These are phyloP conservation scores for Stegastes partitus DNA, from an alignment of 2,113 vertebrate genomes.

Conservation along the genomic window DNA sequence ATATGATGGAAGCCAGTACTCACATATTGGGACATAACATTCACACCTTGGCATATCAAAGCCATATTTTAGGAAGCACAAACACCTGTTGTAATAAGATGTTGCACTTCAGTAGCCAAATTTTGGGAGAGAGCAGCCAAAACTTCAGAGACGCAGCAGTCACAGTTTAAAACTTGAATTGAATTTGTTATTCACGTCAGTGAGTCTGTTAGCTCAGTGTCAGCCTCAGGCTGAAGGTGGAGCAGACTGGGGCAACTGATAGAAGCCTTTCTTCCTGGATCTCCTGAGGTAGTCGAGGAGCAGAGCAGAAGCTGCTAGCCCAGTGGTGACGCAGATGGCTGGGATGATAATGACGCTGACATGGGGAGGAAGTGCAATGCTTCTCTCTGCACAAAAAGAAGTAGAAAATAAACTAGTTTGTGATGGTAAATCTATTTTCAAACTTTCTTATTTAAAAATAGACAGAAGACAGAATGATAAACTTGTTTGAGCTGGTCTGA, in stretches of 20 bases:
- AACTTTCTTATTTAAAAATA: too few relatives aligned
- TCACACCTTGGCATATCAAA: background rate
- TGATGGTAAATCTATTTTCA: accelerated
- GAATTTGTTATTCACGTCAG: too few relatives aligned
- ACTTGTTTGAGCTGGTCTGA: background rate
- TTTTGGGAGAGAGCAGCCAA: too few relatives aligned
- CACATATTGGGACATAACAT: background rate
- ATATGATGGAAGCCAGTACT: background rate
- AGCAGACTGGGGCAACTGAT: constrained; percentile 72
- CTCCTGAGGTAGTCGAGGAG: constrained; percentile 72
- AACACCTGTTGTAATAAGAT: background rate
- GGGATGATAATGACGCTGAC: constrained; percentile 53
- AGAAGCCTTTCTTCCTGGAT: constrained; percentile 78
- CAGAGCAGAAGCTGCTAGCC: constrained; percentile 40
- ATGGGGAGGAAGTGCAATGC: background rate
- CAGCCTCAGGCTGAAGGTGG: constrained; percentile 48
- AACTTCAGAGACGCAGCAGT: background rate
- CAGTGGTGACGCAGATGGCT: constrained; percentile 22
- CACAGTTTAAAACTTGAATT: background rate
- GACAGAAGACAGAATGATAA: background rate
- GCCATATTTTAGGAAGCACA: background rate
- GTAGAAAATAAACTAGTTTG: background rate
- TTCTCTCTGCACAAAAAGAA: constrained; percentile 53
- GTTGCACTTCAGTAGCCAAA: background rate
- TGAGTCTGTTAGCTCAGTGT: background rate